A percentile compares a stretch with the other conserved stretches of the same genome.
These are phyloP conservation scores for Cettia cetti DNA, from an alignment of 2,113 vertebrate genomes.

Conservation along the genomic window DNA sequence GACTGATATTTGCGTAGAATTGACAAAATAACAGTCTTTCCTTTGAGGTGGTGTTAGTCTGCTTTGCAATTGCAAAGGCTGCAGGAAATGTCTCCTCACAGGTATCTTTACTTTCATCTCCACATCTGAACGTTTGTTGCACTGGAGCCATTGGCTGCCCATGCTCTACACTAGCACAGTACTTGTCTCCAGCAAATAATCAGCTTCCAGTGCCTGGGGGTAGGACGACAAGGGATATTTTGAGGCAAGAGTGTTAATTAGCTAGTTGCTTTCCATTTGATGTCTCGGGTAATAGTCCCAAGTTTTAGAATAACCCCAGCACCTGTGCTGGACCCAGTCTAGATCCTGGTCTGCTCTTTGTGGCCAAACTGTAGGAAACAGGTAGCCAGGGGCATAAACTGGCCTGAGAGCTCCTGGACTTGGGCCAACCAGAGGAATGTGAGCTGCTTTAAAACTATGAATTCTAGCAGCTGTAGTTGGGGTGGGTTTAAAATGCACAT, in stretches of 20 bases:
- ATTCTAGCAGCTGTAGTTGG: neutral
- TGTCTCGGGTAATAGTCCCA: neutral
- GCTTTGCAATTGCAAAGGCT: neutral
- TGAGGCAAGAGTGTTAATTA: neutral
- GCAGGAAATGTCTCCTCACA: neutral
- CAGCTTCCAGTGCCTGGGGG: neutral
- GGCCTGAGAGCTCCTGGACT: neutral
- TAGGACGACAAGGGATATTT: neutral
- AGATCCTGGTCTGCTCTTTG: neutral
- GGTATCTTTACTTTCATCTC: neutral
- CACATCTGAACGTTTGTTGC: accelerated
- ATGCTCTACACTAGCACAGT: neutral
- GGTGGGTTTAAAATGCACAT: neutral
- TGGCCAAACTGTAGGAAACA: neutral
- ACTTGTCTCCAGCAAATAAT: neutral
- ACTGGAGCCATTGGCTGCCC: accelerated
- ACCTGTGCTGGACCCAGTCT: no score
- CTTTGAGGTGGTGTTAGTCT: neutral
- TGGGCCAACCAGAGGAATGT: neutral
- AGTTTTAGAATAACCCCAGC: neutral
- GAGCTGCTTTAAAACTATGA: neutral
- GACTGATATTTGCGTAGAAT: neutral
- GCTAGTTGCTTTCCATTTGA: neutral
- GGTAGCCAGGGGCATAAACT: neutral
- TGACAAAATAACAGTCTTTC: neutral